Base-by-base conservation (phyloP, 2,888 invertebrate genomes). In the Podotricha telesiphe region DNA sequence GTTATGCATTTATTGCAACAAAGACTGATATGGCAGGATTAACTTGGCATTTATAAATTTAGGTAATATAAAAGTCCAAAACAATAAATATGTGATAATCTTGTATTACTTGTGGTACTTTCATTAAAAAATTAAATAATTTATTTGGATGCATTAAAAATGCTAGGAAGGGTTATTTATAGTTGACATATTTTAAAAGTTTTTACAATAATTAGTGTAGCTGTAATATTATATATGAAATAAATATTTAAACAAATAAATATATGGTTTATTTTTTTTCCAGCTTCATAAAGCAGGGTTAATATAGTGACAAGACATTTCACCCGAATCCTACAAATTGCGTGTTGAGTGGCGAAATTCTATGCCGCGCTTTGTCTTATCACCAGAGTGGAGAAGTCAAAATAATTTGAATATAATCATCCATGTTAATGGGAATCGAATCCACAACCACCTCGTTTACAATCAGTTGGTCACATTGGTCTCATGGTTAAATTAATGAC, bases 141-240 rank as follows among this genome's bases (percentile, higher is more conserved):
- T 77, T 78, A 79, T 79, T 74, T 51, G 17, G 71, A 73, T 47
- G 83, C 83, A 85, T 84, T 84, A 75, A 75, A 72, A 83, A 84
- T 84, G 85, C 85, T 78, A 65, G 67, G 76, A 77, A 75, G 71
- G 67, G 61, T 74, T 48, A 67, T 73, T 20, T 50, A 67, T 69
- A 51, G 42, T 42, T 53, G 48, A 47, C 11, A 62, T 62, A 61
- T 28, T 61, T 61, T 56, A 64, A 59, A 65, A 65, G 51, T 50
- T 68, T 69, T 63, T 28, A 61, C 22, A 58, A 50, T 65, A 67
- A 51, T 47, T 55, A 65, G 51, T 61, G 67, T 68, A 71, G 70
- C 73, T 74, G 50, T 69, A 68, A 61, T n/a, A 59, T 59, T 71
- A 42, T 66, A 69, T 68, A 58, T 67, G 28, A 22, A 73, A 70